A percentile compares a stretch with the other conserved stretches of the same genome.
Conservation (phyloP, 2,888 invertebrate species). For the Thera obeliscata region DNA sequence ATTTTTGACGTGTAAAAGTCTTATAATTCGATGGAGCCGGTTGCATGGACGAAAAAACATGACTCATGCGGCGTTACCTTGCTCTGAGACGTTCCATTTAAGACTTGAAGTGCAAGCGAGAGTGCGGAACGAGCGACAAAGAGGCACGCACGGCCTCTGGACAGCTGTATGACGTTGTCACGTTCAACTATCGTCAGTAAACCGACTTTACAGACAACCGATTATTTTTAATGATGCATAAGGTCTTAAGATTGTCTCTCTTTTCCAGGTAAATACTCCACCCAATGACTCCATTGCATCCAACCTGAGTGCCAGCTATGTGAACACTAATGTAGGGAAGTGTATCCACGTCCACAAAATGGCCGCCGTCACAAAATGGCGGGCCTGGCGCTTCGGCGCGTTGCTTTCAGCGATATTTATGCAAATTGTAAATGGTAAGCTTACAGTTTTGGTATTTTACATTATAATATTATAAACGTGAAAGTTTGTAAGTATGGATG, state of each 20-base stretch:
- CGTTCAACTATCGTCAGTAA: too few species aligned
- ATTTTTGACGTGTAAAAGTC: too few species aligned
- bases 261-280: conserved; percentile 10
- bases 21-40: too few species aligned
- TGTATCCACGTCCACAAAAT: conserved; percentile 57
- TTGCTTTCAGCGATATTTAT: conserved; percentile 62
- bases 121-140: too few species aligned
- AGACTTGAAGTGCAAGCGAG: too few species aligned
- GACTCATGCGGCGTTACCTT: too few species aligned
- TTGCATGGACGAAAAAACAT: too few species aligned
- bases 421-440: conserved; percentile 70
- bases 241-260: not conserved
- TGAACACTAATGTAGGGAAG: conserved; percentile 13
- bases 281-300: conserved; percentile 2
- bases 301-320: conserved; percentile 10
- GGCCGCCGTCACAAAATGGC: conserved; percentile 74
- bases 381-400: conserved; percentile 59
- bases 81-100: too few species aligned
- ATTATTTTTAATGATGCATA: too few species aligned
- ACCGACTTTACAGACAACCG: too few species aligned
- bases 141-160: too few species aligned
- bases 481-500: not conserved
- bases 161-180: too few species aligned
- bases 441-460: not conserved
- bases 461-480: not conserved